Evolutionary conservation across 2,888 invertebrate genomes (phyloP).

Genomic region (Tillus elongatus): DNA sequence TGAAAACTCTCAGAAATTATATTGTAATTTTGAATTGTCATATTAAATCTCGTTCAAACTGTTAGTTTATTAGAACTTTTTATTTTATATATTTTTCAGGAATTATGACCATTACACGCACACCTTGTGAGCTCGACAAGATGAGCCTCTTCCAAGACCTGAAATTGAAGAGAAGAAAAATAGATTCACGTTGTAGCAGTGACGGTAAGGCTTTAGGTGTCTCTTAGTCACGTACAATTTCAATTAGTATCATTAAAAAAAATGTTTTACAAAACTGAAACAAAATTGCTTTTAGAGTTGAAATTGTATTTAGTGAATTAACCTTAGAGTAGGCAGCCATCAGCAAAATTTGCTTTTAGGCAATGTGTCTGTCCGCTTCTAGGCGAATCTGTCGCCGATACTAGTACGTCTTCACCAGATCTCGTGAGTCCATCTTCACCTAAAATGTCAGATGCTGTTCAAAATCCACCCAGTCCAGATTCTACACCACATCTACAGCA

Average conservation of each 20-base stretch:
- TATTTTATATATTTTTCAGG: slow-evolving; percentile 53
- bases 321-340: slow-evolving; percentile 33
- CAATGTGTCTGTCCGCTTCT: slow-evolving; percentile 45
- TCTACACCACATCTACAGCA: slow-evolving; percentile 47
- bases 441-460: slow-evolving; percentile 59
- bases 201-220: slow-evolving; percentile 63
- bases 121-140: slow-evolving; percentile 95
- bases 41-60: too few species aligned
- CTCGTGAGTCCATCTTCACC: slow-evolving; percentile 75
- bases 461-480: slow-evolving; percentile 51
- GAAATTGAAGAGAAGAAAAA: slow-evolving; percentile 95
- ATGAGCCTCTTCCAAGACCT: slow-evolving; percentile 99
- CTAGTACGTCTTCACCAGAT: slow-evolving; percentile 87
- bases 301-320: not conserved
- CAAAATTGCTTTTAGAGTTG: slow-evolving; percentile 1
- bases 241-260: not conserved
- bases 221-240: not conserved
- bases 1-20: too few species aligned
- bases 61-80: too few species aligned
- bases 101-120: slow-evolving; percentile 97
- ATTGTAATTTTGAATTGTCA: too few species aligned
- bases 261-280: too few species aligned
- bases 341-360: slow-evolving; percentile 39
- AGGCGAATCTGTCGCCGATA: slow-evolving; percentile 89
- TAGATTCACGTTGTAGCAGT: slow-evolving; percentile 92